A percentile compares a stretch with the other conserved stretches of the same genome.
Conservation (phyloP, 92 coral and sea anemone species). For the Pocillopora grandis region DNA sequence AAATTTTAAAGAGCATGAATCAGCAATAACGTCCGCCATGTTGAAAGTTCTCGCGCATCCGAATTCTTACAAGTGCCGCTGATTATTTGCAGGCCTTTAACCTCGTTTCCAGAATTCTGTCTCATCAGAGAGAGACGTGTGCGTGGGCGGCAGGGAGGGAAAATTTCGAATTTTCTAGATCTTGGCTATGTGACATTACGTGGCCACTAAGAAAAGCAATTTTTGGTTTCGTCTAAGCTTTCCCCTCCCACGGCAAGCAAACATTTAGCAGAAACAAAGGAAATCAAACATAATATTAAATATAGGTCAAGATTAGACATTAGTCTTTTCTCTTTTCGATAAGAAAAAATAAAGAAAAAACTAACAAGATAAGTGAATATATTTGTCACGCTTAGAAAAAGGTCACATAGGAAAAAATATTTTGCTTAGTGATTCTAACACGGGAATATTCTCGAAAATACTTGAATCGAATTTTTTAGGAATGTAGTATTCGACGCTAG, state of each 20-base stretch:
- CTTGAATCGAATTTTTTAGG: not conserved
- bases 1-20: too few species aligned
- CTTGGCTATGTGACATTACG: slow-evolving; percentile 52
- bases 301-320: not conserved
- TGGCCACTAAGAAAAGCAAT: slow-evolving; percentile 64
- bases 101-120: not conserved
- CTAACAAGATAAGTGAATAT: not conserved
- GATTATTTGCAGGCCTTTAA: not conserved
- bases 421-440: not conserved
- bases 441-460: not conserved
- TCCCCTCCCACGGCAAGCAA: not conserved
- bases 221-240: slow-evolving; percentile 4
- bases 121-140: slow-evolving; percentile 8
- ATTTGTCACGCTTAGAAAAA: slow-evolving; percentile 21
- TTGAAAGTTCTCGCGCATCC: slow-evolving; percentile 32
- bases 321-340: too few species aligned
- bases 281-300: slow-evolving; percentile 9
- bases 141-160: slow-evolving; percentile 49
- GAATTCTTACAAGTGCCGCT: not conserved
- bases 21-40: not conserved
- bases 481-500: not conserved
- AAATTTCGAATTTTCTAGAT: slow-evolving; percentile 34
- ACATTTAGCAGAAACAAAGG: slow-evolving; percentile 17
- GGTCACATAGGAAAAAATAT: not conserved
- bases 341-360: not conserved